phyloP scores from a whole-genome alignment of 30 jellyfish, hydroid and myxozoan genomes.

The Aurelia sp. region DNA sequence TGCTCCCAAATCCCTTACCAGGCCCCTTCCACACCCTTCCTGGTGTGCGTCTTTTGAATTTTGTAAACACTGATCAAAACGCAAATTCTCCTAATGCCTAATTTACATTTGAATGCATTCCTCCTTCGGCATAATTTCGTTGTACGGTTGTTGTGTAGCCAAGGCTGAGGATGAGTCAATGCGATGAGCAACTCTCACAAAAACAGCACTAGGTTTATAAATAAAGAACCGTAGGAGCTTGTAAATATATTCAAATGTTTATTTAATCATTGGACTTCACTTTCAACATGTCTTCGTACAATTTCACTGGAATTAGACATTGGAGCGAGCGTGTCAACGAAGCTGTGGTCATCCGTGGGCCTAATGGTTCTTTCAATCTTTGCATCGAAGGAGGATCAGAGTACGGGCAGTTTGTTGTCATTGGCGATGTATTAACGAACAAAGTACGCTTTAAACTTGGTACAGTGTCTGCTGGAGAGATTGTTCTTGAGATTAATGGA shows the following conservation, averaged over 20 bases:
- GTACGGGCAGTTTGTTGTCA: slow-evolving; percentile 97
- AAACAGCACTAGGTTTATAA: neutral
- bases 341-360: slow-evolving; percentile 96
- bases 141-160: slow-evolving; percentile 42
- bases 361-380: slow-evolving; percentile 90
- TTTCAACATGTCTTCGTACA: slow-evolving; percentile 48
- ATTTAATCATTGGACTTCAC: slow-evolving; percentile 11
- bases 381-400: slow-evolving; percentile 99
- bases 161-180: slow-evolving; percentile 19
- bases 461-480: slow-evolving; percentile 94
- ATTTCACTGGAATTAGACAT: slow-evolving; percentile 73
- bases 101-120: slow-evolving; percentile 46
- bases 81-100: slow-evolving; percentile 63
- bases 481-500: slow-evolving; percentile 91
- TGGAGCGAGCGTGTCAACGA: slow-evolving; percentile 95
- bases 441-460: slow-evolving; percentile 85
- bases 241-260: neutral
- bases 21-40: no score
- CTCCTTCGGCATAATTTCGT: slow-evolving; percentile 64
- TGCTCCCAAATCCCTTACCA: no score
- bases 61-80: slow-evolving; percentile 26
- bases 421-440: slow-evolving; percentile 91
- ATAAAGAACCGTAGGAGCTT: neutral
- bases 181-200: slow-evolving; percentile 11
- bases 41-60: no score